Conservation (phyloP, 2,113 vertebrate genomes). For the Carlito syrichta region DNA sequence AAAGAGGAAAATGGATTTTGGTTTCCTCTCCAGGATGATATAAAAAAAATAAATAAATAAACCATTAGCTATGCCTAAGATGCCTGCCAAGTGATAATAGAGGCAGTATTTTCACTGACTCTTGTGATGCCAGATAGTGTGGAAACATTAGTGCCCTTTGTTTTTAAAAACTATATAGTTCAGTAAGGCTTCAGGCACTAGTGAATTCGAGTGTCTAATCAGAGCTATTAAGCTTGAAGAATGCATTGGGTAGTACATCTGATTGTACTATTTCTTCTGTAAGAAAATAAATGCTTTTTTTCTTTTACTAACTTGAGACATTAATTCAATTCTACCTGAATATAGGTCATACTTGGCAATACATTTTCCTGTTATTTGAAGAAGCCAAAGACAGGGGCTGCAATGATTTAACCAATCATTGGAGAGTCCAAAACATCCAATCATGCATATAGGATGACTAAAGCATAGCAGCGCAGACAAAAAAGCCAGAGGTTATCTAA, state of each 20-base stretch:
- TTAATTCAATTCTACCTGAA: background rate
- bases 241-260: background rate
- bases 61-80: background rate
- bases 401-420: background rate
- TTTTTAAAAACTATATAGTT: background rate
- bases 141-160: background rate
- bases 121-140: background rate
- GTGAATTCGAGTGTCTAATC: background rate
- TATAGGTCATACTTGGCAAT: background rate
- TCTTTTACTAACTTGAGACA: background rate
- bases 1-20: background rate
- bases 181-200: background rate
- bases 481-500: background rate
- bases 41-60: background rate
- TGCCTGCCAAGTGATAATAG: background rate
- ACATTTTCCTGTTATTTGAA: background rate
- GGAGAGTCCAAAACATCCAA: background rate
- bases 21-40: background rate
- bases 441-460: background rate
- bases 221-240: background rate
- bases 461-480: background rate
- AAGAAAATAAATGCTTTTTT: background rate
- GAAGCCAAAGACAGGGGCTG: background rate
- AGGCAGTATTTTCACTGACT: background rate
- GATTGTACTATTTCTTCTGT: background rate